Conservation (phyloP, 2,113 vertebrate genomes). For the Baryphthengus martii region DNA sequence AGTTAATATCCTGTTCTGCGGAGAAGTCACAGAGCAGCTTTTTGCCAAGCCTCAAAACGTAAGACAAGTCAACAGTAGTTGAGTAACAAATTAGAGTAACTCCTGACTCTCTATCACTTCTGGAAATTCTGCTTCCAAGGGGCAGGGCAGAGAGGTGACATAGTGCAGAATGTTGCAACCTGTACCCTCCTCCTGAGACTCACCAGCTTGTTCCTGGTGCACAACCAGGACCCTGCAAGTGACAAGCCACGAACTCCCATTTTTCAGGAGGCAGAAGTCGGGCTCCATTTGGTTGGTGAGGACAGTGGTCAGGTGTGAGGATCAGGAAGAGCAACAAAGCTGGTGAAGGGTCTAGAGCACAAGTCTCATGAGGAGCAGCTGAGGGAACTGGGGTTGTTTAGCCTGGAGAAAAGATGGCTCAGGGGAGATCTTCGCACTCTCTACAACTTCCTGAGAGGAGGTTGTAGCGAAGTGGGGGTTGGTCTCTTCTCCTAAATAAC, state of each 20-base stretch:
- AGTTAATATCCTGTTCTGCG: neutral
- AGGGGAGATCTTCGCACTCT: neutral
- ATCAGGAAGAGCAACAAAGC: neutral
- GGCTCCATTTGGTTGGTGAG: neutral
- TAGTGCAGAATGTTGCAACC: accelerated
- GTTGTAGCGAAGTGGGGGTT: no score
- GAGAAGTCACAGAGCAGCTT: neutral
- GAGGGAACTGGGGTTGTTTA: neutral
- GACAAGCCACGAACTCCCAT: neutral
- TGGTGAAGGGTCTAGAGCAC: neutral
- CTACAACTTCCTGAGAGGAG: neutral
- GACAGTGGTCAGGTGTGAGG: neutral
- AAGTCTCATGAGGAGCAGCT: neutral
- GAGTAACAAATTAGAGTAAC: neutral
- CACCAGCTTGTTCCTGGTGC: accelerated
- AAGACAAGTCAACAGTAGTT: neutral
- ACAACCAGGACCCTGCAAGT: neutral
- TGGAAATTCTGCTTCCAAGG: neutral
- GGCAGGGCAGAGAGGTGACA: neutral
- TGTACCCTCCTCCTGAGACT: neutral
- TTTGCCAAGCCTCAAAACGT: neutral
- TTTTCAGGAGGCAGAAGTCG: neutral
- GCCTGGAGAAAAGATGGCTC: neutral
- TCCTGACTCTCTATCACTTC: neutral
- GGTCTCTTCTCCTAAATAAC: neutral